Base-by-base conservation (phyloP, 2,113 vertebrate species). In the Oreotrochilus melanogaster region DNA sequence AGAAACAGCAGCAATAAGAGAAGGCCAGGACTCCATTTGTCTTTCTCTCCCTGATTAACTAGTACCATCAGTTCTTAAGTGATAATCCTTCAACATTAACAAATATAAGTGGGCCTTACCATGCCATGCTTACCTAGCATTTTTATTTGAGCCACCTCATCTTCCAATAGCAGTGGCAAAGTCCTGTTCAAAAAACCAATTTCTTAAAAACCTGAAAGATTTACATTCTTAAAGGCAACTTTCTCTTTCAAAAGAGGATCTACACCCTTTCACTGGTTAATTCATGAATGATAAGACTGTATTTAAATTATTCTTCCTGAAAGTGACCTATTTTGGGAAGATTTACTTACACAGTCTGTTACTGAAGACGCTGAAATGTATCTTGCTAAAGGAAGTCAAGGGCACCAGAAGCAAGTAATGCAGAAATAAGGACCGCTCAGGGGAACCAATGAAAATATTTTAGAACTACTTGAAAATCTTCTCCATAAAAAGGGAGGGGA, bases 291-390 rank as follows among this genome's bases (percentile, higher is more conserved):
- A 56, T 35, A 73, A 58, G 11, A 66, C 4, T 60, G 23, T 30
- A 65, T 85, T 79, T 69, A 84, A 86, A 50, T 87, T 75, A 89
- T 87, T 93, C 28, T 76, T 89, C 23, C 30, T 39, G 33, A 33
- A 93, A 93, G 25, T 73, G 74, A 89, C 74, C 85, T 82, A 66
- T 79, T 94, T 95, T 35, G 48, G n/a, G 15, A 91, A 85, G 42
- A 88, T 69, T 85, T 92, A 95, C 91, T 92, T 82, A 91, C 78
- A 72, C 3, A 19, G 45, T 58, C 65, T 88, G 42, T 37, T 87
- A 82, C 1, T 82, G 70, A 79, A 73, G 78, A 86, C 82, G 37
- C 10, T 65, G 58, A 47, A 89, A 80, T 62, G 21, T 50, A 21
- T 85, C 45, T 75, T 80, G 70, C 35, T 92, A 88, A 85, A 89